phyloP scores from a whole-genome alignment of 1,140 invertebrate genomes.

The Tetraneura akinire region DNA sequence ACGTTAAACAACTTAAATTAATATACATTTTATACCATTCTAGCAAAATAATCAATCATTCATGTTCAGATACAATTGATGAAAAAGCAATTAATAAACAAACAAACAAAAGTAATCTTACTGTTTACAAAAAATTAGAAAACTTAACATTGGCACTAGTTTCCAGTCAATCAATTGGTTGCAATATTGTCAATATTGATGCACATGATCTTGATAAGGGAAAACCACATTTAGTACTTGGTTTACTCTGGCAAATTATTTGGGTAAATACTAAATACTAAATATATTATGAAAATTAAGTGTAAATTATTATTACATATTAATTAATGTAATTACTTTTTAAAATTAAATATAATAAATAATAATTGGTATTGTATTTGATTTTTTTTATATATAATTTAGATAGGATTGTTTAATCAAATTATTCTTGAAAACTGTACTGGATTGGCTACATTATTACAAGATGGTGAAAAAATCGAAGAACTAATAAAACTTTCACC shows the following conservation, averaged over 20 bases:
- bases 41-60: slow-evolving; percentile 98
- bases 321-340: background rate
- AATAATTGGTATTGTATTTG: too few species aligned
- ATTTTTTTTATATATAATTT: slow-evolving; percentile 50
- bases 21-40: slow-evolving; percentile 55
- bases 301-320: background rate
- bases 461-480: slow-evolving; percentile 90
- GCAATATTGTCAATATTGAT: slow-evolving; percentile 98
- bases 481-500: slow-evolving; percentile 96
- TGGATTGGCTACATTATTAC: slow-evolving; percentile 85
- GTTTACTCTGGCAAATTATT: slow-evolving; percentile 98
- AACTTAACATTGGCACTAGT: slow-evolving; percentile 93
- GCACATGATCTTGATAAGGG: slow-evolving; percentile 93
- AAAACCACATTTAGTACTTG: slow-evolving; percentile 93
- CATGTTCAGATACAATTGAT: slow-evolving; percentile 98
- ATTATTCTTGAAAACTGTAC: slow-evolving; percentile 97
- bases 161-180: slow-evolving; percentile 95
- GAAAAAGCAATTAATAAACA: slow-evolving; percentile 98
- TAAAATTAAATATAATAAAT: background rate
- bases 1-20: background rate
- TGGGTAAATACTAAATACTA: slow-evolving; percentile 64
- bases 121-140: slow-evolving; percentile 92
- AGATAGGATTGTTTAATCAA: slow-evolving; percentile 96
- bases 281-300: too few species aligned
- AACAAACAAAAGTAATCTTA: slow-evolving; percentile 67